These are phyloP conservation scores for Pluvialis apricaria DNA, from an alignment of 2,113 vertebrate species.

Conservation along the genomic window DNA sequence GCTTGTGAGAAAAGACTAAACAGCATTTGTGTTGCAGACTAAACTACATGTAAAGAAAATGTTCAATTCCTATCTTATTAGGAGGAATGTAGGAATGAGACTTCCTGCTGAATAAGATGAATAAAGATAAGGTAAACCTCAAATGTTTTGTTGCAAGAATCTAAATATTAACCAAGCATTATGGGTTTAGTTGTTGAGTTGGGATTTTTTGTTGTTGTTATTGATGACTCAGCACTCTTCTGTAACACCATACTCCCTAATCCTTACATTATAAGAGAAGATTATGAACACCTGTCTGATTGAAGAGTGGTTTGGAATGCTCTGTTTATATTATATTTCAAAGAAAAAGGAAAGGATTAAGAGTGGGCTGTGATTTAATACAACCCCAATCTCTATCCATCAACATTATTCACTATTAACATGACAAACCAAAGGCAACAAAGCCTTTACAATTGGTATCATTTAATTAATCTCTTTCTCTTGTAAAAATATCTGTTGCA, in stretches of 20 bases:
- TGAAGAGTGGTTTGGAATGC: not conserved
- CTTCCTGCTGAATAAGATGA: not conserved
- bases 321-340: conserved; percentile 29
- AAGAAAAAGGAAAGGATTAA: conserved; percentile 22
- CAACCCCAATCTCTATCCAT: not conserved
- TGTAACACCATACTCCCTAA: not conserved
- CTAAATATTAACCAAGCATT: not conserved
- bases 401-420: not conserved
- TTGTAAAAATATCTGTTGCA: not conserved
- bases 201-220: not conserved
- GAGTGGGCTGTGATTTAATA: not conserved
- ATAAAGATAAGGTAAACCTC: not conserved
- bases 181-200: not conserved
- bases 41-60: not conserved
- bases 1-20: not conserved
- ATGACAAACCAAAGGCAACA: conserved; percentile 6
- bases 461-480: conserved; percentile 10
- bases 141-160: not conserved
- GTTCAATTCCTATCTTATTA: not conserved
- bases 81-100: not conserved
- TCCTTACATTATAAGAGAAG: not conserved
- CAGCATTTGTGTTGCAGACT: not conserved
- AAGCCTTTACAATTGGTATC: not conserved
- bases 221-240: not conserved
- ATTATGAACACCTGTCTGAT: not conserved